phyloP scores from a whole-genome alignment of 2,888 invertebrate species.

The Pharmacophagus antenor region DNA sequence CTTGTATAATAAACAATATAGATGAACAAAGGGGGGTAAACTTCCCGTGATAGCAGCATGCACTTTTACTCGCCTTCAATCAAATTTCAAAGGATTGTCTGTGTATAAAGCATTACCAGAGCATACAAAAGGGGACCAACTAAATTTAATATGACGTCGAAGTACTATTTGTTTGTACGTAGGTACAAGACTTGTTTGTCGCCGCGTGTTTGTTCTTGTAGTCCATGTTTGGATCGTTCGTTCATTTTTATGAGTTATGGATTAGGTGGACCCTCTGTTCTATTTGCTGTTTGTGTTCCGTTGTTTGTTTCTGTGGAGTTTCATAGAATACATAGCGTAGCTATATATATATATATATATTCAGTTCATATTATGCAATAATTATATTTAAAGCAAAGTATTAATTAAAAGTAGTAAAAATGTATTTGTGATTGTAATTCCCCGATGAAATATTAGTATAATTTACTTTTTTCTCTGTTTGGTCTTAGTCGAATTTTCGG shows the following conservation, averaged over 20 bases:
- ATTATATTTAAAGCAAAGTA: neutral
- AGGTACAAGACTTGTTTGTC: constrained; percentile 48
- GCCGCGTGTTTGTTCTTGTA: constrained; percentile 55
- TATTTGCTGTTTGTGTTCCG: constrained; percentile 60
- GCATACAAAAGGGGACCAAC: constrained; percentile 28
- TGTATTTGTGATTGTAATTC: too few relatives aligned
- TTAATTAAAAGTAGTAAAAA: neutral
- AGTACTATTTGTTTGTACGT: constrained; percentile 36
- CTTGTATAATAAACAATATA: constrained; percentile 30
- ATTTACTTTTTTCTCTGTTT: neutral
- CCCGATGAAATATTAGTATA: too few relatives aligned
- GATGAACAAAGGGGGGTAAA: constrained; percentile 23
- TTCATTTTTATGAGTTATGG: constrained; percentile 77
- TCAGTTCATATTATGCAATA: neutral
- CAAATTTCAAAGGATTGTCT: constrained; percentile 29
- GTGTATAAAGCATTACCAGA: constrained; percentile 29
- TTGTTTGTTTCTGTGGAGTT: constrained; percentile 51
- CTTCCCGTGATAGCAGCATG: constrained; percentile 21
- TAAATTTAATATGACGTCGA: constrained; percentile 32
- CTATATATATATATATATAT: constrained; percentile 1
- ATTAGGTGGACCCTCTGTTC: constrained; percentile 57
- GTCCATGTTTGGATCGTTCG: constrained; percentile 60
- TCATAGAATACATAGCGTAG: too few relatives aligned
- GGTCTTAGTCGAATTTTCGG: neutral
- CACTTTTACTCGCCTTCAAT: constrained; percentile 27